Percentiles rank a stretch among this genome's conserved stretches.
These are phyloP conservation scores for Amiota communis DNA, from an alignment of 2,888 invertebrate species.

Conservation along the genomic window DNA sequence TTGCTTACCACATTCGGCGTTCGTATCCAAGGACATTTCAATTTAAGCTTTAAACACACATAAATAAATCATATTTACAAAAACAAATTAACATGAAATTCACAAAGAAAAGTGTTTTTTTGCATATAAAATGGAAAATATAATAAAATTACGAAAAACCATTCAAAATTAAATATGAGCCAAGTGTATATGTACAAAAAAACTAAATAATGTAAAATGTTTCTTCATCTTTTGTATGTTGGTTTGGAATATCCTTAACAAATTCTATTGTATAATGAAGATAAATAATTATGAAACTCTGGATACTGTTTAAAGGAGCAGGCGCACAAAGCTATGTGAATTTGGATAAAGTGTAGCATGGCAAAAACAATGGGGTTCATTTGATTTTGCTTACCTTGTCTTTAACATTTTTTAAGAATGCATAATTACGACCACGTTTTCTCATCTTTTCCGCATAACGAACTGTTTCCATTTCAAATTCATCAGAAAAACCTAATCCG, in stretches of 20 bases:
- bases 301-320: not conserved
- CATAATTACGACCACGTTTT: slow-evolving; percentile 77
- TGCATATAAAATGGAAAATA: too few relatives aligned
- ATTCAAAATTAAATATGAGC: too few relatives aligned
- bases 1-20: slow-evolving; percentile 48
- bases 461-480: slow-evolving; percentile 92
- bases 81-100: too few relatives aligned
- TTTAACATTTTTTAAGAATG: slow-evolving; percentile 90
- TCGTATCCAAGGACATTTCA: slow-evolving; percentile 47
- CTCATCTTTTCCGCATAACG: slow-evolving; percentile 75
- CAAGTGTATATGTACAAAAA: too few relatives aligned
- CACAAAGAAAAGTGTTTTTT: too few relatives aligned
- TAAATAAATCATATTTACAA: not conserved
- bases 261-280: not conserved
- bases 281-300: not conserved
- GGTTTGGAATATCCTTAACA: too few relatives aligned
- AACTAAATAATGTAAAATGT: too few relatives aligned
- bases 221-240: too few relatives aligned
- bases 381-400: slow-evolving; percentile 80
- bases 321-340: slow-evolving; percentile 3
- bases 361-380: not conserved
- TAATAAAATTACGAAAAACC: too few relatives aligned
- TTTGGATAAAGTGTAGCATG: not conserved
- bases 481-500: slow-evolving; percentile 94
- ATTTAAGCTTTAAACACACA: slow-evolving; percentile 42